These are phyloP conservation scores for Pollachius pollachius DNA, from an alignment of 2,113 vertebrate species.

Conservation along the genomic window DNA sequence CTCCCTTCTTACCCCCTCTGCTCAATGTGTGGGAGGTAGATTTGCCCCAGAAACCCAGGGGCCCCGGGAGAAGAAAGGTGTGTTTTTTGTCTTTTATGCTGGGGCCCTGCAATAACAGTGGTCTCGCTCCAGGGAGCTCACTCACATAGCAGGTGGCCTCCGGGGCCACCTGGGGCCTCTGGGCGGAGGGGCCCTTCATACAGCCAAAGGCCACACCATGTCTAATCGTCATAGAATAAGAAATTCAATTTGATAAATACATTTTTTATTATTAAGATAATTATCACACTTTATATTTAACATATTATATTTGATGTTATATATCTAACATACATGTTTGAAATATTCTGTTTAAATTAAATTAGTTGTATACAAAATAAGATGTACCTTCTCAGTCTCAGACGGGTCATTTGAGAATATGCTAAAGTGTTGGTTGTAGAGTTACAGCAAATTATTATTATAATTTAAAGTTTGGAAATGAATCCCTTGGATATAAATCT, in stretches of 20 bases:
- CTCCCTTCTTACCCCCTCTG: conserved; percentile 55
- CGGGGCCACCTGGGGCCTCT: conserved; percentile 71
- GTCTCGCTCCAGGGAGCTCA: conserved; percentile 73
- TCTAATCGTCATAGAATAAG: no score
- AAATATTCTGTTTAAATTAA: no score
- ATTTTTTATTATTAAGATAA: no score
- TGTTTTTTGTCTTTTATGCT: conserved; percentile 76
- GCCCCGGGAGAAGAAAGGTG: conserved; percentile 80
- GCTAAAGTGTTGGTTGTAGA: no score
- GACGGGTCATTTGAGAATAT: no score
- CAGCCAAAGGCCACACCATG: no score
- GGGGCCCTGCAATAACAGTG: conserved; percentile 68
- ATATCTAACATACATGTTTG: no score
- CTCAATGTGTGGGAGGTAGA: conserved; percentile 79
- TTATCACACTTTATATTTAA: no score
- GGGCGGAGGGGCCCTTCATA: conserved; percentile 15
- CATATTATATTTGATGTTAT: no score
- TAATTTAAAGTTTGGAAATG: neutral
- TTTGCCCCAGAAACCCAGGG: conserved; percentile 73
- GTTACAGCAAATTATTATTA: neutral
- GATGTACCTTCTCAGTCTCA: no score
- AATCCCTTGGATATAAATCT: conserved; percentile 72
- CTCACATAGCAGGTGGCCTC: conserved; percentile 79
- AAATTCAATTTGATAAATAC: no score
- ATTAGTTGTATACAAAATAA: no score